These are phyloP conservation scores for Atrichornis clamosus DNA, from an alignment of 2,113 vertebrate genomes.

Conservation along the genomic window DNA sequence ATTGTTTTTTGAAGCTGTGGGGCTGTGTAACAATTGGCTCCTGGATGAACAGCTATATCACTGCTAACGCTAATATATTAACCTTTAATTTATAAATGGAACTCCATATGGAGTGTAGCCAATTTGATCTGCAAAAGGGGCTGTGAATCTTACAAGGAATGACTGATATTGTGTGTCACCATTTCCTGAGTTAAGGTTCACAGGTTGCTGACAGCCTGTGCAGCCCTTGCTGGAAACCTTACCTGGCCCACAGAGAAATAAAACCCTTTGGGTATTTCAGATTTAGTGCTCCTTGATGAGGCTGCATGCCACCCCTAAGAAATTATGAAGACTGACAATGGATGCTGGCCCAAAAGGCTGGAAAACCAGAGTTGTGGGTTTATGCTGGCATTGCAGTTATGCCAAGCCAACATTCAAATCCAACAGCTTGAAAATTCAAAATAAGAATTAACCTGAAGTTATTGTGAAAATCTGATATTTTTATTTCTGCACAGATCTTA, in stretches of 20 bases:
- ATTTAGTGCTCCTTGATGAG: not conserved
- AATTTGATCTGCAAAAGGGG: constrained; percentile 28
- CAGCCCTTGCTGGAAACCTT: not conserved
- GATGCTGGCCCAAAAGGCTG: not conserved
- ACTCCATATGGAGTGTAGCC: not conserved
- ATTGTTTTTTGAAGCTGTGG: constrained; percentile 6
- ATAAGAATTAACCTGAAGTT: not conserved
- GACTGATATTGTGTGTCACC: not conserved
- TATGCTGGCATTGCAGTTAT: not conserved
- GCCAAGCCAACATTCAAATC: not conserved
- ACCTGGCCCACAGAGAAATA: not conserved
- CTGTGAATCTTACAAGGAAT: constrained; percentile 5
- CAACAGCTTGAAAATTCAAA: not conserved
- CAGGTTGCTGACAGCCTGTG: not conserved
- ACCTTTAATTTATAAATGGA: constrained; percentile 52
- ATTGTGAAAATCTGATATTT: not conserved
- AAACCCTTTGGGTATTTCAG: not conserved
- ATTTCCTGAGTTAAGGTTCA: constrained; percentile 1
- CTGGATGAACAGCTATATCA: constrained; percentile 8
- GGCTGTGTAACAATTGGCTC: not conserved
- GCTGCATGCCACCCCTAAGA: not conserved
- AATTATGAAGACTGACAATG: not conserved
- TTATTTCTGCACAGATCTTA: not conserved
- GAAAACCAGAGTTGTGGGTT: not conserved
- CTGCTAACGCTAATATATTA: constrained; percentile 24